Percentiles rank a stretch among this genome's conserved stretches.
Evolutionary conservation across 2,113 vertebrate genomes (phyloP).

Genomic region (Origma solitaria): DNA sequence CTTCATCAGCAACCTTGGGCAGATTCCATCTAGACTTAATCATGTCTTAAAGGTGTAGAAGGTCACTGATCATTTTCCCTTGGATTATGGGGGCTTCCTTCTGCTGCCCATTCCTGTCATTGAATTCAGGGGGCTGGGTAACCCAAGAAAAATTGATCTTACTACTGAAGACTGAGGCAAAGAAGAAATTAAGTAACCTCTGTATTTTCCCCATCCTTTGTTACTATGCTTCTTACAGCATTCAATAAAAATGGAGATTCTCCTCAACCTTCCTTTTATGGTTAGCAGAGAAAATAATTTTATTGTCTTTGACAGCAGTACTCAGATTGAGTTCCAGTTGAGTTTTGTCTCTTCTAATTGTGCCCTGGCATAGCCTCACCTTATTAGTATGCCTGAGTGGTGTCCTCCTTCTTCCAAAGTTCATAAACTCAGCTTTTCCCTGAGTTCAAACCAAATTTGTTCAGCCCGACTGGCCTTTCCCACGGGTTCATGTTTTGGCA

Average conservation of each 20-base stretch:
- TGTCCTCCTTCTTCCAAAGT: not conserved
- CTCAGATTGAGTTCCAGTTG: not conserved
- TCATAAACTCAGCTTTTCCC: not conserved
- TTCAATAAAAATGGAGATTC: not conserved
- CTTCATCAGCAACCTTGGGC: not conserved
- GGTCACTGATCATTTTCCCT: not conserved
- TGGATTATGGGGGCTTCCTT: not conserved
- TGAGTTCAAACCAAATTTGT: not conserved
- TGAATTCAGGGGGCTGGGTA: rapidly evolving
- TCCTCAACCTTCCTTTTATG: not conserved
- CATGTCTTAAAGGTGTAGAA: not conserved
- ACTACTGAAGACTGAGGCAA: not conserved
- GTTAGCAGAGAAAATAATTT: not conserved
- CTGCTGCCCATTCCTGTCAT: not conserved
- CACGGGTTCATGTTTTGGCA: rapidly evolving
- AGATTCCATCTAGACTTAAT: not conserved
- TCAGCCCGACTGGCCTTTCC: not conserved
- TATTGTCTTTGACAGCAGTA: not conserved
- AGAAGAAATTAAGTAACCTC: not conserved
- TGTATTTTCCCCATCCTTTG: not conserved
- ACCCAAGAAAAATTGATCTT: not conserved
- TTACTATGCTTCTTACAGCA: not conserved
- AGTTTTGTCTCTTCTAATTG: not conserved
- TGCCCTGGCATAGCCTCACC: not conserved
- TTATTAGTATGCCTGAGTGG: not conserved